Conservation (phyloP, 2,113 vertebrate species). For the Rana temporaria region DNA sequence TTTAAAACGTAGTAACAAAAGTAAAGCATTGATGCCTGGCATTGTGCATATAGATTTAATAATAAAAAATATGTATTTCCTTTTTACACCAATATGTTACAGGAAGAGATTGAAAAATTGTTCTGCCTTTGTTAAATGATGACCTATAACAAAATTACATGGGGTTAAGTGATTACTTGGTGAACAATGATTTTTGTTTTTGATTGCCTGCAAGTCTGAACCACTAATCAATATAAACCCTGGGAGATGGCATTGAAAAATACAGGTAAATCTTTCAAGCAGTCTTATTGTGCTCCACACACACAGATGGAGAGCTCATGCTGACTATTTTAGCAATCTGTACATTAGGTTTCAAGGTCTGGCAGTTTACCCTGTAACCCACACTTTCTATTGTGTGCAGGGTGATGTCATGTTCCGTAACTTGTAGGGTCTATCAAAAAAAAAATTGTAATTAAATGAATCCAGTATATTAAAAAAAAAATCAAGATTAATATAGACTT, state of each 20-base stretch:
- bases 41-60: no score
- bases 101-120: neutral
- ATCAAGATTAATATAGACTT: no score
- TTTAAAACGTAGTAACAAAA: no score
- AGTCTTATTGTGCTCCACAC: neutral
- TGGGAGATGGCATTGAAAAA: conserved; percentile 10
- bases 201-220: conserved; percentile 4
- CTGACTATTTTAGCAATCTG: neutral
- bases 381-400: neutral
- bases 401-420: neutral
- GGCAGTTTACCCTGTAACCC: neutral
- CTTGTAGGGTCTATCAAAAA: neutral
- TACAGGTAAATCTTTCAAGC: conserved; percentile 24
- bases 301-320: conserved; percentile 24
- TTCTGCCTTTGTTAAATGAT: conserved; percentile 17
- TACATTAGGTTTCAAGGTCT: neutral
- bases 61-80: no score
- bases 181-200: conserved; percentile 24
- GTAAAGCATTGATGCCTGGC: no score
- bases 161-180: conserved; percentile 16
- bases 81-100: neutral
- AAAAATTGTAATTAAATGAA: no score
- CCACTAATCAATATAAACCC: conserved; percentile 22
- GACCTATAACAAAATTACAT: conserved; percentile 2
- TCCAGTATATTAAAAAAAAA: no score